Conservation (phyloP, 2,797 vertebrate genomes). For the Onychomys torridus region DNA sequence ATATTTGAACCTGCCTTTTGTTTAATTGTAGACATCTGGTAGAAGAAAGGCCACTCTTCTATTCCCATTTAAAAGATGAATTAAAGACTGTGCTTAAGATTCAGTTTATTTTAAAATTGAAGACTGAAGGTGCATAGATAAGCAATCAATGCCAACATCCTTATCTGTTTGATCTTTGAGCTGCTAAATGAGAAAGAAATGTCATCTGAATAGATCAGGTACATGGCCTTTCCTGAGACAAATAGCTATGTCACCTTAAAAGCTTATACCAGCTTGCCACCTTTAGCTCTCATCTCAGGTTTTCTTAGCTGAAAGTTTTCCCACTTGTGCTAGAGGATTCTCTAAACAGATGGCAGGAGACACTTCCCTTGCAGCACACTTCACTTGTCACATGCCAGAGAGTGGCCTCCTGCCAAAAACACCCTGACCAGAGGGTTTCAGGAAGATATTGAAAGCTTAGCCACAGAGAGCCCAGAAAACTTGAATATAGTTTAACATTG, state of each 20-base stretch:
- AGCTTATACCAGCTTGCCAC: not conserved
- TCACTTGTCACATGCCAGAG: not conserved
- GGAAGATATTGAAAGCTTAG: not conserved
- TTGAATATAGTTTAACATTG: not conserved
- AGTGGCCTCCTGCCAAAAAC: not conserved
- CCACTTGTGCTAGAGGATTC: not conserved
- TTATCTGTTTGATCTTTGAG: not conserved
- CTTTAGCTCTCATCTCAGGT: not conserved
- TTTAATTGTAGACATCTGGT: not conserved
- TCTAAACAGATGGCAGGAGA: not conserved
- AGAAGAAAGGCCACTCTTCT: not conserved
- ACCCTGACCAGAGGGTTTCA: not conserved
- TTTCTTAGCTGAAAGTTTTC: not conserved
- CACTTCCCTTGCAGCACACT: not conserved
- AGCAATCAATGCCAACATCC: not conserved
- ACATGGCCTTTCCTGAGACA: not conserved
- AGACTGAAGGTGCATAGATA: not conserved
- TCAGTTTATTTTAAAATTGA: constrained; percentile 37
- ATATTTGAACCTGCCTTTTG: not conserved
- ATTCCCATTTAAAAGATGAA: constrained; percentile 28
- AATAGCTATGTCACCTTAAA: not conserved
- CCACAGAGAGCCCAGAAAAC: not conserved
- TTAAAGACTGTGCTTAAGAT: not conserved
- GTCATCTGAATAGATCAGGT: not conserved
- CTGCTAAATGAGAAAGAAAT: constrained; percentile 21